A percentile compares a stretch with the other conserved stretches of the same genome.
Conservation (phyloP, 2,888 invertebrate species). For the Sesia apiformis region DNA sequence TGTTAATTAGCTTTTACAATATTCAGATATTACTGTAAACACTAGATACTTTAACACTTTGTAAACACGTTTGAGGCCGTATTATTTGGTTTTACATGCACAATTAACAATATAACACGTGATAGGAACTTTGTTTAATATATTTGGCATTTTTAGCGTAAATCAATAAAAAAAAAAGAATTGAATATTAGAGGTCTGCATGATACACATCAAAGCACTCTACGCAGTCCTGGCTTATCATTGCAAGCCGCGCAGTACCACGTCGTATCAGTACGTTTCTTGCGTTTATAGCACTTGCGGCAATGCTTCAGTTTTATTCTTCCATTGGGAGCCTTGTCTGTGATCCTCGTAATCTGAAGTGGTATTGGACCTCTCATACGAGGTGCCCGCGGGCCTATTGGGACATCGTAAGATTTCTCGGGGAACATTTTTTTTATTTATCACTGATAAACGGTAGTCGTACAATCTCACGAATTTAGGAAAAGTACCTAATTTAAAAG, state of each 20-base stretch:
- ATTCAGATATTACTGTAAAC: too few species aligned
- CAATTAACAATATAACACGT: neutral
- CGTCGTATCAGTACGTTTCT: neutral
- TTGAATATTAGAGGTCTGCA: neutral
- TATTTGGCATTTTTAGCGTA: neutral
- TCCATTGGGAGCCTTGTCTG: neutral
- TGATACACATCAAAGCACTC: neutral
- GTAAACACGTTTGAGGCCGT: too few species aligned
- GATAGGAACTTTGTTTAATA: neutral
- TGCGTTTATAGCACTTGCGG: neutral
- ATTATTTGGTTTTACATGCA: neutral
- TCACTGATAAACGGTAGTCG: neutral
- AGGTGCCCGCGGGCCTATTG: neutral
- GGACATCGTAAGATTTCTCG: neutral
- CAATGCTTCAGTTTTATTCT: neutral
- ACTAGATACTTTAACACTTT: too few species aligned
- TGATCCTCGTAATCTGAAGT: neutral
- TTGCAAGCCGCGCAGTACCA: neutral
- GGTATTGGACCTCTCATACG: neutral
- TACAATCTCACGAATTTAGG: constrained; percentile 1
- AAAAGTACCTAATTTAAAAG: neutral
- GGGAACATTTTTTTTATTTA: neutral
- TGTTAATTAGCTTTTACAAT: too few species aligned
- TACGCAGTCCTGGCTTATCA: neutral
- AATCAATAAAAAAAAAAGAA: neutral